Evolutionary conservation across 92 coral and sea anemone genomes (phyloP).

Genomic region (Meandrina meandrites): DNA sequence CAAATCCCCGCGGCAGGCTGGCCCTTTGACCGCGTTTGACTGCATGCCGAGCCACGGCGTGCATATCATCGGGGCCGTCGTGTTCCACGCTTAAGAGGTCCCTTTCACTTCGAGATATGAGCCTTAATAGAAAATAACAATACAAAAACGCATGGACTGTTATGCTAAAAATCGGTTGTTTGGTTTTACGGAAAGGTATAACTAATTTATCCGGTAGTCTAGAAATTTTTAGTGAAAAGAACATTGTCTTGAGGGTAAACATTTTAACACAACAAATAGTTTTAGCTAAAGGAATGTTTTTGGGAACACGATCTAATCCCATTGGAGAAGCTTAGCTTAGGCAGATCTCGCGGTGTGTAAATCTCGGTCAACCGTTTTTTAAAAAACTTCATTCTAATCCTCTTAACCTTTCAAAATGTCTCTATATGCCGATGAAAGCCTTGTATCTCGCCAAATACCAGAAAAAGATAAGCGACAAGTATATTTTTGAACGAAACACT

Average conservation of each 20-base stretch:
- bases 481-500: not conserved
- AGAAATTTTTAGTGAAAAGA: not conserved
- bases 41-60: constrained; percentile 70
- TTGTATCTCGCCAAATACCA: not conserved
- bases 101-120: constrained; percentile 82
- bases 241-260: not conserved
- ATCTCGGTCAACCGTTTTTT: not conserved
- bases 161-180: not conserved
- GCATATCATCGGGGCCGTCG: constrained; percentile 76
- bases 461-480: not conserved
- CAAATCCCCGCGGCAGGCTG: constrained; percentile 79
- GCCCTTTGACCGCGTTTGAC: constrained; percentile 64
- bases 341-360: not conserved
- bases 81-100: constrained; percentile 80
- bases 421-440: not conserved
- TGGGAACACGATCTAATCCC: not conserved
- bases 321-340: not conserved
- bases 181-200: not conserved
- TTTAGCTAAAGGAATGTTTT: not conserved
- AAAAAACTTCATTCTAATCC: not conserved
- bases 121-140: constrained; percentile 30
- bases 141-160: not conserved
- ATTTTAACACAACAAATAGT: not conserved
- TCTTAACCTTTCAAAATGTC: not conserved
- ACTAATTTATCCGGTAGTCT: not conserved